Evolutionary conservation across 1,140 invertebrate genomes (phyloP), one percentile per base, ranked within the genome.

Genomic region (Drosophila santomea): DNA sequence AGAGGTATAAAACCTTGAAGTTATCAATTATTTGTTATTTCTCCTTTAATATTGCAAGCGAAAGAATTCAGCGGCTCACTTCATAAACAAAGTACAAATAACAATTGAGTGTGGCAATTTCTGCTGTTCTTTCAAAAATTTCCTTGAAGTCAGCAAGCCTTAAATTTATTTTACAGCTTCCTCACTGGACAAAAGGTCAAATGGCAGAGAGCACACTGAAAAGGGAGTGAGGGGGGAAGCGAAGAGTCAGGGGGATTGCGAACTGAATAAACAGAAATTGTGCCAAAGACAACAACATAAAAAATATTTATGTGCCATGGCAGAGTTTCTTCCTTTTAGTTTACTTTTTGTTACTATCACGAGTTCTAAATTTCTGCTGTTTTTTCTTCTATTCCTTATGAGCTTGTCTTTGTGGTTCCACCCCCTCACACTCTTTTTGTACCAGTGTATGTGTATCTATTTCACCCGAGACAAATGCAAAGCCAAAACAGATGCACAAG

Each of bases 161-260:
- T 47, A 83, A 86, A 89, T 88, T 83, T 86, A 83, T 86, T 83
- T 88, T 67, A 83, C 80, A 73, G 68, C 82, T 85, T 82, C 78
- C 83, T 78, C 74, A 60, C 62, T 75, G 74, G 50, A 83, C 75
- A 82, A 79, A 78, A 80, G 80, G 72, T 76, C 83, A 86, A 88
- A 82, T 76, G 82, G 58, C 75, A 88, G 76, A 60, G 64, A 68
- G 25, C 61, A 82, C 61, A 71, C 68, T 57, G 35, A 12, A 3
- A 8, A 11, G 6, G 2, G 36, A 25, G 12, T 12, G 38, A 35
- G 8, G 39, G 23, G 11, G 23, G 1, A 2, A 2, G 20, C 3
- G 23, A 38, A 15, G 35, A 7, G 20, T 8, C 11, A 8, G 3
- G 6, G 17, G 17, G 17, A 57, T 39, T 71, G 51, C n/a, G 64